A percentile compares a stretch with the other conserved stretches of the same genome.
phyloP scores from a whole-genome alignment of 2,113 vertebrate species.

The Sylvietta virens region DNA sequence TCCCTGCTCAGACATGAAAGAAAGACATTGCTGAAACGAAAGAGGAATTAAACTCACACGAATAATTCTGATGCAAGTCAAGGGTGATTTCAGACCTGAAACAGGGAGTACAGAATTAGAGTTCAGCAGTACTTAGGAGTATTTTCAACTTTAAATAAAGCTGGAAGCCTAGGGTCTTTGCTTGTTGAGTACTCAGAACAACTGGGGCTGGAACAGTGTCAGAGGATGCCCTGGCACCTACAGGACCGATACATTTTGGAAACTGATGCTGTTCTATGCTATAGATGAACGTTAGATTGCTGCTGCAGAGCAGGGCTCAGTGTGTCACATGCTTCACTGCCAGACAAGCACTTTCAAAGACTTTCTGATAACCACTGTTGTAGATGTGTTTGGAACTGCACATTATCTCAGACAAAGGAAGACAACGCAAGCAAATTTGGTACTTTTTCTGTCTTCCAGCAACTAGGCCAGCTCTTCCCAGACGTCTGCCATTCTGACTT shows the following conservation, averaged over 20 bases:
- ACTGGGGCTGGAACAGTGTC: neutral
- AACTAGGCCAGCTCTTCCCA: neutral
- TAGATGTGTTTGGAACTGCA: neutral
- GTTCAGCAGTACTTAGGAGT: neutral
- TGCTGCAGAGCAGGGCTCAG: neutral
- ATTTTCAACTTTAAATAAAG: neutral
- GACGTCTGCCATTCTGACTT: neutral
- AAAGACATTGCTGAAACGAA: neutral
- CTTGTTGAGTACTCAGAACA: neutral
- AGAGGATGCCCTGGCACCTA: neutral
- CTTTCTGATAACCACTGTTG: neutral
- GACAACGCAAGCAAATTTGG: neutral
- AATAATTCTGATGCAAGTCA: neutral
- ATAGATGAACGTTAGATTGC: neutral
- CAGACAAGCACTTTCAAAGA: neutral
- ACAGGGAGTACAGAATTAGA: neutral
- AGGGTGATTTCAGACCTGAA: neutral
- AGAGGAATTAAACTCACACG: neutral
- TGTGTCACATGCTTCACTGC: neutral
- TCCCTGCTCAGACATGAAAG: neutral
- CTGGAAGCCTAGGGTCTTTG: neutral
- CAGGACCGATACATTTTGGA: neutral
- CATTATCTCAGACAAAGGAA: conserved; percentile 1
- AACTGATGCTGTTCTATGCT: neutral
- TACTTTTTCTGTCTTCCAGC: neutral